Percentiles rank a stretch among this genome's conserved stretches.
phyloP scores from a whole-genome alignment of 35 echinoderm and acorn worm genomes.

The Lytechinus pictus region DNA sequence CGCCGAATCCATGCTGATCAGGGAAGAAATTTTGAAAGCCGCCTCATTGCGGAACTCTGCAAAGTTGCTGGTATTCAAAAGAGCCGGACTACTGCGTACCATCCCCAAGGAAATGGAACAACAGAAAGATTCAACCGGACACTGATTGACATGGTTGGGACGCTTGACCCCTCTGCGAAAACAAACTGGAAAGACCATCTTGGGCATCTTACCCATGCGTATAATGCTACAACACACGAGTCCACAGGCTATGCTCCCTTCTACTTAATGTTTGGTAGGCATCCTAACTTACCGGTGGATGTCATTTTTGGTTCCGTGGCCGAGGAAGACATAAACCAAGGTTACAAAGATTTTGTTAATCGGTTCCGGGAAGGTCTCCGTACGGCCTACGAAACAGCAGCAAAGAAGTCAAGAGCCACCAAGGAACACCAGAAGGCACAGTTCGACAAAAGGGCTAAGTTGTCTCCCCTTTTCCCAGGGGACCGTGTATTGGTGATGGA shows the following conservation, averaged over 20 bases:
- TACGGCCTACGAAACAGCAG: slow-evolving; percentile 19
- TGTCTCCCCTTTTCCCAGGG: neutral
- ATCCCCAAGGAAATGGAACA: slow-evolving; percentile 28
- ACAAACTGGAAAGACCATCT: slow-evolving; percentile 59
- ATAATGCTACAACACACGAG: slow-evolving; percentile 62
- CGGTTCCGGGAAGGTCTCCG: neutral
- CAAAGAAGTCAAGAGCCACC: neutral
- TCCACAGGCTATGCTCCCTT: slow-evolving; percentile 64
- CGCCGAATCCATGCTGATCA: no score
- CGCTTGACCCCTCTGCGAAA: slow-evolving; percentile 15
- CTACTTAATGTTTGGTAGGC: slow-evolving; percentile 60
- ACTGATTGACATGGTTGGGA: slow-evolving; percentile 29
- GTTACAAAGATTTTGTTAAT: neutral
- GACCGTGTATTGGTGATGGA: slow-evolving; percentile 50
- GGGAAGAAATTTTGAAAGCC: no score
- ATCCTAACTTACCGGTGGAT: slow-evolving; percentile 57
- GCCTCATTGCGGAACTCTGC: neutral
- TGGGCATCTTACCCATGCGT: slow-evolving; percentile 51
- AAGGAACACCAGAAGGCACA: neutral
- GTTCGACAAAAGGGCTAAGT: neutral
- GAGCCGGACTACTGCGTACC: slow-evolving; percentile 34
- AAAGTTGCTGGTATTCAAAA: slow-evolving; percentile 6
- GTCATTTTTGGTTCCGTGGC: slow-evolving; percentile 34
- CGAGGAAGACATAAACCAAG: neutral
- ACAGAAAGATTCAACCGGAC: slow-evolving; percentile 56